A percentile compares a stretch with the other conserved stretches of the same genome.
Evolutionary conservation across 35 echinoderm and acorn worm genomes (phyloP).

Genomic region (Holothuria glaberrima): DNA sequence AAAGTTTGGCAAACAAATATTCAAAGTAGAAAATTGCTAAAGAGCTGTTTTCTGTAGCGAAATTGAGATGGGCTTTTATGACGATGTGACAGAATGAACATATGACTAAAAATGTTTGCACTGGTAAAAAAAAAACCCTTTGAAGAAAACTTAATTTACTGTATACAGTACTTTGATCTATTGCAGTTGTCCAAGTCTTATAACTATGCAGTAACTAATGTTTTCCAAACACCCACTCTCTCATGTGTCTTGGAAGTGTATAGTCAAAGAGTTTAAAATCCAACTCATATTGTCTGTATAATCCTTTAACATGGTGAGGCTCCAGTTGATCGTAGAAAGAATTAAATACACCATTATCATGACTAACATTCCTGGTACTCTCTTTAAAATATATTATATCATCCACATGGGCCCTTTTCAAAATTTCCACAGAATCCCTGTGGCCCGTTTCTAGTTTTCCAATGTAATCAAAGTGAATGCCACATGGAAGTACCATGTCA

Average conservation of each 20-base stretch:
- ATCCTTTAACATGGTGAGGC: constrained; percentile 49
- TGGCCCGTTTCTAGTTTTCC: constrained; percentile 82
- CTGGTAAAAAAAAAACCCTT: no score
- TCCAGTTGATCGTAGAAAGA: constrained; percentile 67
- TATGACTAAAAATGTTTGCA: no score
- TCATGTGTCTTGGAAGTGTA: constrained; percentile 57
- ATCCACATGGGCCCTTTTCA: constrained; percentile 73
- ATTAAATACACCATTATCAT: constrained; percentile 61
- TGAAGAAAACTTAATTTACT: no score
- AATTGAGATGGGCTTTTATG: no score
- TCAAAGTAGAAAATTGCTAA: no score
- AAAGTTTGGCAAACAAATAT: no score
- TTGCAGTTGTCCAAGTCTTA: neutral
- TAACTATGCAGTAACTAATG: neutral
- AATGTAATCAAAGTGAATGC: constrained; percentile 79
- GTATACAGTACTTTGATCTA: neutral
- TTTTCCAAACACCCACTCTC: constrained; percentile 60
- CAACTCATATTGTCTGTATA: constrained; percentile 78
- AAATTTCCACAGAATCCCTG: constrained; percentile 75
- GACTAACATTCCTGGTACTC: constrained; percentile 50
- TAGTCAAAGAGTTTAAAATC: constrained; percentile 95
- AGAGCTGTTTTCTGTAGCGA: no score
- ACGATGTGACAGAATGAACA: no score
- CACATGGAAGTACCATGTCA: constrained; percentile 82
- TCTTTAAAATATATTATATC: constrained; percentile 78